A percentile compares a stretch with the other conserved stretches of the same genome.
These are phyloP conservation scores for Luidia sarsii DNA, from an alignment of 53 echinoderm and acorn worm genomes.

Conservation along the genomic window DNA sequence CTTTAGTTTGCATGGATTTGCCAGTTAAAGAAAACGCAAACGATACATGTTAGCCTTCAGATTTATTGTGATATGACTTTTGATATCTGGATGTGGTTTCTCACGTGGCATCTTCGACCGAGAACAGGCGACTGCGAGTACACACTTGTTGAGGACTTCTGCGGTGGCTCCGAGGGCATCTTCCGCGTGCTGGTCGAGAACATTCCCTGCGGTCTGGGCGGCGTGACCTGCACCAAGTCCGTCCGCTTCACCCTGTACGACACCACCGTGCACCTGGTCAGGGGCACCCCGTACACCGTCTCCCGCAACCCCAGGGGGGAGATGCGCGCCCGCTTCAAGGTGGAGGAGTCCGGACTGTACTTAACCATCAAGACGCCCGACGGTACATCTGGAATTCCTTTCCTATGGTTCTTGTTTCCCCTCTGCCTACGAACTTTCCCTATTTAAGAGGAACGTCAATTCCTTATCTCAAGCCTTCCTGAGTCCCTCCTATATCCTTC, in stretches of 20 bases:
- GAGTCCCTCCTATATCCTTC: too few relatives aligned
- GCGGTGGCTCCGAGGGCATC: constrained; percentile 46
- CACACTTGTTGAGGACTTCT: constrained; percentile 69
- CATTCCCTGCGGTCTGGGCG: constrained; percentile 80
- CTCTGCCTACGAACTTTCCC: too few relatives aligned
- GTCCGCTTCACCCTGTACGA: constrained; percentile 61
- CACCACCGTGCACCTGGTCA: constrained; percentile 44
- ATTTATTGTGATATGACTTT: too few relatives aligned
- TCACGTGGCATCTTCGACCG: too few relatives aligned
- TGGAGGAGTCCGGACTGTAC: constrained; percentile 46
- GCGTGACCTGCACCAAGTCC: constrained; percentile 81
- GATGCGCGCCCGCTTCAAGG: constrained; percentile 3
- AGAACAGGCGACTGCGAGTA: constrained; percentile 86
- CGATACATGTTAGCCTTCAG: too few relatives aligned
- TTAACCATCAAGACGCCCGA: constrained; percentile 51
- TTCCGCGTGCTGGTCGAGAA: constrained; percentile 79
- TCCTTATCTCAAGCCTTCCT: too few relatives aligned
- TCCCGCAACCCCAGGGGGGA: constrained; percentile 5
- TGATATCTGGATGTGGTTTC: too few relatives aligned
- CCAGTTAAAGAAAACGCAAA: too few relatives aligned
- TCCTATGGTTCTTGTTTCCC: too few relatives aligned
- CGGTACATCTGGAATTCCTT: constrained; percentile 14
- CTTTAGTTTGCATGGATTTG: too few relatives aligned
- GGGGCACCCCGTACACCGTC: constrained; percentile 19
- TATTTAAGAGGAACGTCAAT: too few relatives aligned